Conservation (phyloP, 2,888 invertebrate genomes). For the Drosophila gaucha region DNA sequence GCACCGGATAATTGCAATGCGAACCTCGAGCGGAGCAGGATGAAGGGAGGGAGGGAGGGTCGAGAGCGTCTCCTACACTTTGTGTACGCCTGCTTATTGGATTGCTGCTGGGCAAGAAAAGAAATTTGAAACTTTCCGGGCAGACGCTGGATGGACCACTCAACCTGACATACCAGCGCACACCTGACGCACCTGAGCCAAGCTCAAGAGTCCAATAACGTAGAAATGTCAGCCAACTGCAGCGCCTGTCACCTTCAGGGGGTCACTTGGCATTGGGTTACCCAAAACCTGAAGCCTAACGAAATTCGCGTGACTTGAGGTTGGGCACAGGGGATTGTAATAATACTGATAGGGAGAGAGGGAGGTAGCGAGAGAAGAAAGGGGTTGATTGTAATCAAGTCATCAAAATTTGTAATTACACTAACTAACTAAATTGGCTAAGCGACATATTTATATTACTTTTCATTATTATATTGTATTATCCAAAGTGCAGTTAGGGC, state of each 20-base stretch:
- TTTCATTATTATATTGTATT: not conserved
- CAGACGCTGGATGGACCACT: slow-evolving; percentile 5
- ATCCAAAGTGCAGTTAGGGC: too few species aligned
- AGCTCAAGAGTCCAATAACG: slow-evolving; percentile 55
- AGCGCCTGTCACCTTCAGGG: not conserved
- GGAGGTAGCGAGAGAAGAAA: not conserved
- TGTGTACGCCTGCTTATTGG: slow-evolving; percentile 44
- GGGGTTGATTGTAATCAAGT: not conserved
- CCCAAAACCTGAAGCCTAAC: slow-evolving; percentile 9
- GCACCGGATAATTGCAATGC: slow-evolving; percentile 65
- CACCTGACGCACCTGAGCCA: slow-evolving; percentile 50
- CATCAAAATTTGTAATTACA: not conserved
- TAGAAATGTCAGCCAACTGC: slow-evolving; percentile 35
- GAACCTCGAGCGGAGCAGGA: slow-evolving; percentile 21
- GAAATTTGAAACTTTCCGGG: slow-evolving; percentile 66
- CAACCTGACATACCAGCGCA: slow-evolving; percentile 13
- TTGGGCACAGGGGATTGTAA: too few species aligned
- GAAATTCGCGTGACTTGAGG: slow-evolving; percentile 5
- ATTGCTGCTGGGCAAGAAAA: slow-evolving; percentile 18
- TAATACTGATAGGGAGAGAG: too few species aligned
- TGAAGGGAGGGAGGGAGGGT: not conserved
- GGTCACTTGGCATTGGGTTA: slow-evolving; percentile 24
- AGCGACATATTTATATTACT: not conserved
- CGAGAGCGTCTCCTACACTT: slow-evolving; percentile 16
- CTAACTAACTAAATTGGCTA: not conserved